phyloP scores from a whole-genome alignment of 2,888 invertebrate species.

The Drosophila testacea region DNA sequence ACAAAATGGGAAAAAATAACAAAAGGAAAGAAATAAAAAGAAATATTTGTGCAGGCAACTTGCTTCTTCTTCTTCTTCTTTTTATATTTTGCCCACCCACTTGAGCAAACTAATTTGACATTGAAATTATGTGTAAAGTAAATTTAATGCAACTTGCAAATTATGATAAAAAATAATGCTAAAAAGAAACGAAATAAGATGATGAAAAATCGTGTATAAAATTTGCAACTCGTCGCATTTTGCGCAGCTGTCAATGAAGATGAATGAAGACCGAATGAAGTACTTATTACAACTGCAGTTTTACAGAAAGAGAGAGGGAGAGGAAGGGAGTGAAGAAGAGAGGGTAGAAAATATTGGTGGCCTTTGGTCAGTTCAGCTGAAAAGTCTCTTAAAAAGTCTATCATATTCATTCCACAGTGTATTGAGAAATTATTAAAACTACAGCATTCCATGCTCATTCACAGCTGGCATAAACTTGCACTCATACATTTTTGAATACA shows the following conservation, averaged over 20 bases:
- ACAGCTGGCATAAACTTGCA: neutral
- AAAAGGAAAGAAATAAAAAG: slow-evolving; percentile 8
- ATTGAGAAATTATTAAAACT: too few species aligned
- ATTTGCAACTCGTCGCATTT: slow-evolving; percentile 46
- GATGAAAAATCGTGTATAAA: slow-evolving; percentile 22
- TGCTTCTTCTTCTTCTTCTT: neutral
- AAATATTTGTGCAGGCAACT: slow-evolving; percentile 64
- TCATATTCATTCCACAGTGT: too few species aligned
- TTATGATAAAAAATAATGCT: slow-evolving; percentile 42
- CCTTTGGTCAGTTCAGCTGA: neutral
- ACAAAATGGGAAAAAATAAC: neutral
- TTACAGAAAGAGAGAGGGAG: neutral
- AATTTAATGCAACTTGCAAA: slow-evolving; percentile 47
- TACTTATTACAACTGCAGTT: slow-evolving; percentile 1
- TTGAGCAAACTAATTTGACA: slow-evolving; percentile 73
- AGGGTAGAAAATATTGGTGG: too few species aligned
- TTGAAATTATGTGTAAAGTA: slow-evolving; percentile 75
- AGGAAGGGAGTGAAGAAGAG: too few species aligned
- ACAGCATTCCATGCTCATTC: neutral
- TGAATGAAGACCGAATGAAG: slow-evolving; percentile 47
- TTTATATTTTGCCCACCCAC: slow-evolving; percentile 27
- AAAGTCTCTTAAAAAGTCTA: too few species aligned
- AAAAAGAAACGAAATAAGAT: slow-evolving; percentile 4
- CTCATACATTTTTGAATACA: neutral
- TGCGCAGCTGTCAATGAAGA: slow-evolving; percentile 69